Percentiles rank a stretch among this genome's conserved stretches.
These are phyloP conservation scores for Plutella xylostella DNA, from an alignment of 2,888 invertebrate genomes.

Conservation along the genomic window DNA sequence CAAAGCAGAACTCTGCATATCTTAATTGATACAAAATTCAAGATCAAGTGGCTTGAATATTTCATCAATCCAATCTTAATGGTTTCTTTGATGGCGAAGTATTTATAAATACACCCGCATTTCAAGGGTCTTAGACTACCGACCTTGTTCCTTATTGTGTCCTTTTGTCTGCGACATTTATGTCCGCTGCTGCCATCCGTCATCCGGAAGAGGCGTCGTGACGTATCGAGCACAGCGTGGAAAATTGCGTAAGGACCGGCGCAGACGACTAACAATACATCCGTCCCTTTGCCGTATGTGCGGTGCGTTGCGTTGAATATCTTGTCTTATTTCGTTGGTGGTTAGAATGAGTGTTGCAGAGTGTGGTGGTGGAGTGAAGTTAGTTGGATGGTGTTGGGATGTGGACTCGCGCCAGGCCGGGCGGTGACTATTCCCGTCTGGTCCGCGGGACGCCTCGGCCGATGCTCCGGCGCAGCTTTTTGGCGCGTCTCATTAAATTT, in stretches of 20 bases:
- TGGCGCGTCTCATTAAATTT: constrained; percentile 47
- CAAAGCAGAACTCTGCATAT: no score
- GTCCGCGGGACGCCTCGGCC: constrained; percentile 48
- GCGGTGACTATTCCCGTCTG: constrained; percentile 67
- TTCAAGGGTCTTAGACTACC: no score
- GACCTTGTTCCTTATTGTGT: constrained; percentile 28
- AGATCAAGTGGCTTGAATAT: no score
- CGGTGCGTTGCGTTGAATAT: constrained; percentile 28
- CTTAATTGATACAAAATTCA: no score
- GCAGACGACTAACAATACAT: constrained; percentile 55
- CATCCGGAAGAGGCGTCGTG: constrained; percentile 55
- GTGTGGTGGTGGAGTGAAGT: constrained; percentile 33
- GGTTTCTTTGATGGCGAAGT: no score
- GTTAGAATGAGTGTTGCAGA: constrained; percentile 42
- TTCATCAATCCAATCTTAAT: no score
- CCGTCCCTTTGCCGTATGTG: constrained; percentile 38
- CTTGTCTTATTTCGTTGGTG: constrained; percentile 30
- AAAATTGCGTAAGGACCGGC: constrained; percentile 58
- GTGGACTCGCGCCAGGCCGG: constrained; percentile 62
- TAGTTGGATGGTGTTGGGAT: constrained; percentile 23
- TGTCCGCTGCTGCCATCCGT: constrained; percentile 34
- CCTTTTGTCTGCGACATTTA: constrained; percentile 33
- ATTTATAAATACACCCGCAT: no score
- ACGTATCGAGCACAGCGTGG: constrained; percentile 63
- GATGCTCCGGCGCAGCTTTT: constrained; percentile 42